phyloP scores from a whole-genome alignment of 2,888 invertebrate genomes.

The Ethmia dodecea region DNA sequence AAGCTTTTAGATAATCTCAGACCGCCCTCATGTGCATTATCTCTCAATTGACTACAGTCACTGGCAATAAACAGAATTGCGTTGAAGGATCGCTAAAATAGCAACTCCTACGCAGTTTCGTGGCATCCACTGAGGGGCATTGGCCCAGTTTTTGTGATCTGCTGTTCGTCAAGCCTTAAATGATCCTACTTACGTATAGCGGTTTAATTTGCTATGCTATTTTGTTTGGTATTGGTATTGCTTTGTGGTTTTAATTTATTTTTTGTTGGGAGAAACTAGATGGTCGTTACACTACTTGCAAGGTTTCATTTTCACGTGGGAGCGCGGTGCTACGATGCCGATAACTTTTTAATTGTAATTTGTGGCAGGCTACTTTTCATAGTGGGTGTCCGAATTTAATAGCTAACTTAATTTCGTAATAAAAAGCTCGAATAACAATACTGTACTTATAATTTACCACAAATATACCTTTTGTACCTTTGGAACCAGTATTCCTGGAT shows the following conservation, averaged over 20 bases:
- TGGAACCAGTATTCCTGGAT: too few relatives aligned
- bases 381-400: too few relatives aligned
- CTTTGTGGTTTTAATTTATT: neutral
- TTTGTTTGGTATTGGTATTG: neutral
- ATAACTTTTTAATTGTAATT: too few relatives aligned
- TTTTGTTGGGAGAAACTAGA: too few relatives aligned
- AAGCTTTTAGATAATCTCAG: conserved; percentile 5
- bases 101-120: conserved; percentile 20
- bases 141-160: conserved; percentile 35
- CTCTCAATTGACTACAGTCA: conserved; percentile 3
- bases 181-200: conserved; percentile 6
- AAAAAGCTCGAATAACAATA: too few relatives aligned
- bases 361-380: too few relatives aligned
- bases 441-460: too few relatives aligned
- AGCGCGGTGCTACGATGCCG: too few relatives aligned
- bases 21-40: conserved; percentile 4
- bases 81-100: conserved; percentile 15
- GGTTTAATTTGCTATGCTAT: conserved; percentile 3
- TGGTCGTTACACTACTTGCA: too few relatives aligned
- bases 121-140: conserved; percentile 23
- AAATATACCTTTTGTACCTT: too few relatives aligned
- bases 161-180: conserved; percentile 6
- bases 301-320: too few relatives aligned
- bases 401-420: too few relatives aligned
- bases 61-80: conserved; percentile 6